Conservation (phyloP, 1,140 invertebrate genomes). For the Planococcus citri region DNA sequence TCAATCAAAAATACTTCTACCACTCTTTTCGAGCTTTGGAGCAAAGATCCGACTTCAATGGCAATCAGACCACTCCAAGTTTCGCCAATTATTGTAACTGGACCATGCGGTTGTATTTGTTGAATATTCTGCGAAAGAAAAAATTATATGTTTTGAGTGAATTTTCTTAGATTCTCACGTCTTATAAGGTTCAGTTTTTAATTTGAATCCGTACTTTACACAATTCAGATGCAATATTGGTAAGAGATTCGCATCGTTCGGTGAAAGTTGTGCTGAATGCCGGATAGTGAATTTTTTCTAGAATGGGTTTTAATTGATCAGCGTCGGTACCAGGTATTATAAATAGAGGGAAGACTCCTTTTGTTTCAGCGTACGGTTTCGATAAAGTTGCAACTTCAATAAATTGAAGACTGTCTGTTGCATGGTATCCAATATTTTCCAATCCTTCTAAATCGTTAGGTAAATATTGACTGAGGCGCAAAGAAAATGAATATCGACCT, state of each 20-base stretch:
- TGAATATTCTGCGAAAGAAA: conserved; percentile 22
- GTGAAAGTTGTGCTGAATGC: conserved; percentile 22
- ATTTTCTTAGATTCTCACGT: too few species aligned
- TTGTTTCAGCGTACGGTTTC: conserved; percentile 16
- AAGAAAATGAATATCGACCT: not conserved
- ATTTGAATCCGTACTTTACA: not conserved
- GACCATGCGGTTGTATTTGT: conserved; percentile 23
- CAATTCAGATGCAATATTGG: not conserved
- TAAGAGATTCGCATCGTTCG: not conserved
- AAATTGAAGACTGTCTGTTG: conserved; percentile 4
- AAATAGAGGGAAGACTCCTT: conserved; percentile 23
- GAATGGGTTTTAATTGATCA: conserved; percentile 13
- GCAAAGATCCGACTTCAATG: conserved; percentile 24
- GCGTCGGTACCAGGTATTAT: conserved; percentile 21
- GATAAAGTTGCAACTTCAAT: conserved; percentile 22
- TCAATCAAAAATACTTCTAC: conserved; percentile 24
- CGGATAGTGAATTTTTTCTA: conserved; percentile 19
- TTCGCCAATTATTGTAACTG: conserved; percentile 27
- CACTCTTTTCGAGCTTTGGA: conserved; percentile 23
- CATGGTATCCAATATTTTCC: conserved; percentile 3
- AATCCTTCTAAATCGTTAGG: conserved; percentile 18
- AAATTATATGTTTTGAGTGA: too few species aligned
- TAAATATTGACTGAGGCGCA: not conserved
- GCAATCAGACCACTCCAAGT: conserved; percentile 26
- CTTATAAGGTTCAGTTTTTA: not conserved